Evolutionary conservation across 2,888 invertebrate genomes (phyloP).

Genomic region (Metalampra italica): DNA sequence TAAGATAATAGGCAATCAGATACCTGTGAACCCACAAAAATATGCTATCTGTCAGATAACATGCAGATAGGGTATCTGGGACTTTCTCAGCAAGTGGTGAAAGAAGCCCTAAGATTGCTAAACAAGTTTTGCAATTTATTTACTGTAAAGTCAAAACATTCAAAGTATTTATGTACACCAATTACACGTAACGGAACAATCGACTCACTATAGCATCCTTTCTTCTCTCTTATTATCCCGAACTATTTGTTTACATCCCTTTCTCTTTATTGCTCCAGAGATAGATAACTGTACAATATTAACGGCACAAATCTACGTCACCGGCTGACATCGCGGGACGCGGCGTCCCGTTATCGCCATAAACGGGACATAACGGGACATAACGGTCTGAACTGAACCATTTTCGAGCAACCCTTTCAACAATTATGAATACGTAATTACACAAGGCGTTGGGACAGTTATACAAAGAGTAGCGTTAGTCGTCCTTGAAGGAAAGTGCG

Average conservation of each 20-base stretch:
- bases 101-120: too few relatives aligned
- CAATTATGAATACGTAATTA: slow-evolving; percentile 61
- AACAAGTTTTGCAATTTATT: too few relatives aligned
- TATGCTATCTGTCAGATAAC: too few relatives aligned
- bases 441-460: slow-evolving; percentile 60
- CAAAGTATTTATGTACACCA: not conserved
- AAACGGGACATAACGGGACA: slow-evolving; percentile 51
- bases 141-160: not conserved
- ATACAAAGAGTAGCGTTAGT: slow-evolving; percentile 64
- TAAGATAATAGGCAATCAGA: too few relatives aligned
- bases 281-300: slow-evolving; percentile 26
- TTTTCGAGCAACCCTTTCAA: slow-evolving; percentile 68
- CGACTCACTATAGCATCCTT: slow-evolving; percentile 23
- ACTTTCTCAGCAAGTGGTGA: too few relatives aligned
- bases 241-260: slow-evolving; percentile 36
- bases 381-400: slow-evolving; percentile 45
- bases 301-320: slow-evolving; percentile 36
- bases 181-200: slow-evolving; percentile 3
- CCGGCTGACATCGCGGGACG: slow-evolving; percentile 33
- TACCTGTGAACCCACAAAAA: too few relatives aligned
- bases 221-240: slow-evolving; percentile 48
- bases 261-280: slow-evolving; percentile 17
- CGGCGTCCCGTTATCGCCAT: slow-evolving; percentile 54
- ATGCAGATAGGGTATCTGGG: too few relatives aligned
- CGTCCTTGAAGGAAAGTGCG: slow-evolving; percentile 60